Percentiles rank a stretch among this genome's conserved stretches.
Conservation (phyloP, 2,888 invertebrate species). For the Rhingia rostrata region DNA sequence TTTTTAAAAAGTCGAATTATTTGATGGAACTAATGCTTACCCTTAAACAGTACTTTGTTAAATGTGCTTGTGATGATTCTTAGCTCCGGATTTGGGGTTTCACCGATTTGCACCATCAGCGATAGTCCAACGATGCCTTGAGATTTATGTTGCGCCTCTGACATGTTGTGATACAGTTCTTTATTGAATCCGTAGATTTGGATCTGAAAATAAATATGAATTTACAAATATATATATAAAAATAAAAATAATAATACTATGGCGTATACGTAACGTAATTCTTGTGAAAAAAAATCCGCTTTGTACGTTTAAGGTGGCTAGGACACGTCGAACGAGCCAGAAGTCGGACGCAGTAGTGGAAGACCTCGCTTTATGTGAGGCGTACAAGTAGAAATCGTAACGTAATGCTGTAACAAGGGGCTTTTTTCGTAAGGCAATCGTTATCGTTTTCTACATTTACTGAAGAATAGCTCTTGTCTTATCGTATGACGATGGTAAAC, state of each 20-base stretch:
- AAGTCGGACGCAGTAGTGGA: too few species aligned
- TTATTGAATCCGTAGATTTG: constrained; percentile 98
- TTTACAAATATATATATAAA: neutral
- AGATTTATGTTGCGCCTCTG: constrained; percentile 97
- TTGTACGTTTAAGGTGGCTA: neutral
- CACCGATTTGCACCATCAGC: constrained; percentile 96
- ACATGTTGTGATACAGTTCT: constrained; percentile 97
- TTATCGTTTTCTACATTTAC: too few species aligned
- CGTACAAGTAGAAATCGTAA: too few species aligned
- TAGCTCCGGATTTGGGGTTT: constrained; percentile 92
- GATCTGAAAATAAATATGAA: constrained; percentile 86
- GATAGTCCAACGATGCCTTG: constrained; percentile 98
- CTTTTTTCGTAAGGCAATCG: too few species aligned
- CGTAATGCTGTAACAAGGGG: too few species aligned
- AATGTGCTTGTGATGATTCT: constrained; percentile 94
- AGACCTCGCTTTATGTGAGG: too few species aligned
- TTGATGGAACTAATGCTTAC: constrained; percentile 84
- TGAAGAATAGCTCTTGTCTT: too few species aligned
- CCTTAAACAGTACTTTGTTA: constrained; percentile 92
- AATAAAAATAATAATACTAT: neutral
- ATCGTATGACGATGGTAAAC: too few species aligned
- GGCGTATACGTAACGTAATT: constrained; percentile 10
- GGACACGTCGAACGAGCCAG: too few species aligned
- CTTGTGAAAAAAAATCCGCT: neutral
- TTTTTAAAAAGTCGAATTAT: too few species aligned